phyloP scores from a whole-genome alignment of 2,797 vertebrate genomes.

The Malacoraja senta region DNA sequence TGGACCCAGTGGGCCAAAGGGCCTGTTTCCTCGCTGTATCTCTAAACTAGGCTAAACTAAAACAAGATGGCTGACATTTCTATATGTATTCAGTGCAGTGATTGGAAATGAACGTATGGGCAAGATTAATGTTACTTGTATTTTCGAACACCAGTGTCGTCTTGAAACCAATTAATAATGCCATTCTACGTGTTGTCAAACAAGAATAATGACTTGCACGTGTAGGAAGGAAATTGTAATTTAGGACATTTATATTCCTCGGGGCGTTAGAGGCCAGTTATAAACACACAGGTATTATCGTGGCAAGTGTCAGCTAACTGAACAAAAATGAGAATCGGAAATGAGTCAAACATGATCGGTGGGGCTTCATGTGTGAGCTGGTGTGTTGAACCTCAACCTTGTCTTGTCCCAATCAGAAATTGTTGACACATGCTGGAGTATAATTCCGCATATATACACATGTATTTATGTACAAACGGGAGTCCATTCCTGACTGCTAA shows the following conservation, averaged over 20 bases:
- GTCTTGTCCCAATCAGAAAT: background rate
- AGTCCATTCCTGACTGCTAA: background rate
- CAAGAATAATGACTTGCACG: background rate
- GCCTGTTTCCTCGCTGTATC: too few relatives aligned
- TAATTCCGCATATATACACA: background rate
- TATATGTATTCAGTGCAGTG: too few relatives aligned
- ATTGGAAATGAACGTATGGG: background rate
- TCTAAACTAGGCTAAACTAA: too few relatives aligned
- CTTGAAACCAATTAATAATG: background rate
- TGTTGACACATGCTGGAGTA: background rate
- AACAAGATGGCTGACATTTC: too few relatives aligned
- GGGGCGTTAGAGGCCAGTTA: background rate
- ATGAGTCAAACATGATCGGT: background rate
- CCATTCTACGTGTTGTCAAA: background rate
- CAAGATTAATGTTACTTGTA: background rate
- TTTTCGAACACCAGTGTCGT: background rate
- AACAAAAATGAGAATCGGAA: background rate
- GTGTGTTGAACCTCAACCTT: background rate
- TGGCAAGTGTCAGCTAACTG: background rate
- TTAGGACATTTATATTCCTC: background rate
- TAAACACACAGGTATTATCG: background rate
- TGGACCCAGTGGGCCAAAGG: too few relatives aligned
- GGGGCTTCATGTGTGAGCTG: background rate
- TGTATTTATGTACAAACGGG: background rate
- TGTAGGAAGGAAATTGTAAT: background rate